phyloP scores from a whole-genome alignment of 2,797 vertebrate species.

The Enteromius paludinosus region DNA sequence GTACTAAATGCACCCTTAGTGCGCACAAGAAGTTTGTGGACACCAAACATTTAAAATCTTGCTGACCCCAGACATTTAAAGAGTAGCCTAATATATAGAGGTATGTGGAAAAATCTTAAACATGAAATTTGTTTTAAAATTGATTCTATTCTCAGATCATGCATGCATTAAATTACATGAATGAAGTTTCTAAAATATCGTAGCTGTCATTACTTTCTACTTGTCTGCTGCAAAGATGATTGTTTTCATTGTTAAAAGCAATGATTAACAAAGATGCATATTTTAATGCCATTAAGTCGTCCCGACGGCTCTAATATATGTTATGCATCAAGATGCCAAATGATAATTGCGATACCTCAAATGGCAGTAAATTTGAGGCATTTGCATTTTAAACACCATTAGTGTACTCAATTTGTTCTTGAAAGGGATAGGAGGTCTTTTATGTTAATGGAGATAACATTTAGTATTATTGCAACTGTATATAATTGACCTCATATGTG shows the following conservation, averaged over 20 bases:
- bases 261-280: slow-evolving; percentile 9
- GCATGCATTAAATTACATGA: neutral
- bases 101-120: neutral
- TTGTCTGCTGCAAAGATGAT: neutral
- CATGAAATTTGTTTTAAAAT: neutral
- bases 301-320: neutral
- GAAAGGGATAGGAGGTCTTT: slow-evolving; percentile 20
- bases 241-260: slow-evolving; percentile 13
- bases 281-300: slow-evolving; percentile 23
- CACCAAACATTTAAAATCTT: neutral
- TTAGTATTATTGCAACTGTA: slow-evolving; percentile 10
- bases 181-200: neutral
- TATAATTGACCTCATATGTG: slow-evolving; percentile 33
- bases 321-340: slow-evolving; percentile 12
- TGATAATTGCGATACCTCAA: slow-evolving; percentile 33
- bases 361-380: slow-evolving; percentile 20
- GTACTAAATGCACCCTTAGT: neutral
- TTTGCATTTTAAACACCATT: slow-evolving; percentile 46
- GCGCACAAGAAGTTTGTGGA: neutral
- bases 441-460: slow-evolving; percentile 13
- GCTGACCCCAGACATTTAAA: neutral
- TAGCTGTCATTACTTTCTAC: neutral
- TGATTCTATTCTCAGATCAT: neutral
- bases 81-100: neutral
- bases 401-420: slow-evolving; percentile 10